These are phyloP conservation scores for Turritopsis dohrnii DNA, from an alignment of 30 jellyfish, hydroid and myxozoan genomes.

Conservation along the genomic window DNA sequence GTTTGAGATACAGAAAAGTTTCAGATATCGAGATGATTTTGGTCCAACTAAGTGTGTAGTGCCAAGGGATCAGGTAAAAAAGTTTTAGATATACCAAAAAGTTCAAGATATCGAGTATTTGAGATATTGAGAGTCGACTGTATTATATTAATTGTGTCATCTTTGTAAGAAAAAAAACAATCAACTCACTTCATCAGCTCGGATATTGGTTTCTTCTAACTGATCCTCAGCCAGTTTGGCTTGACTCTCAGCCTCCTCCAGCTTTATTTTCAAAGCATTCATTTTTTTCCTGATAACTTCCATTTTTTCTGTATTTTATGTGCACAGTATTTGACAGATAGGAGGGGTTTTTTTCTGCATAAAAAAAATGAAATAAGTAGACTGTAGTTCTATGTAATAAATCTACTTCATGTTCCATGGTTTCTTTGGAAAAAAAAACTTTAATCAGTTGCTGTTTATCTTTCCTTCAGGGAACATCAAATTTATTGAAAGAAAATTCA, in stretches of 20 bases:
- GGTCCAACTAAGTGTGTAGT: no score
- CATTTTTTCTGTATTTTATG: not conserved
- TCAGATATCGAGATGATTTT: no score
- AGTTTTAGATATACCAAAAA: no score
- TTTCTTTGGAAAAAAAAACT: not conserved
- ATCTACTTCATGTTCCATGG: not conserved
- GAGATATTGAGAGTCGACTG: no score
- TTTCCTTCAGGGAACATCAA: no score
- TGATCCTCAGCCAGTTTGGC: conserved; percentile 3
- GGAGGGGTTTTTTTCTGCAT: not conserved
- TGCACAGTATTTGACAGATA: not conserved
- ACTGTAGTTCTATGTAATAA: no score
- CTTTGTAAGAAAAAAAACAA: not conserved
- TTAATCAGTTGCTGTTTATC: no score
- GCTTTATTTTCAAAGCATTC: conserved; percentile 1
- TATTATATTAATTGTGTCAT: no score
- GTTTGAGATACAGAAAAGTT: no score
- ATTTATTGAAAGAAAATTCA: no score
- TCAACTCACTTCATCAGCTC: conserved; percentile 20
- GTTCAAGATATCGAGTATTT: not conserved
- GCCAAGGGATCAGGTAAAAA: no score
- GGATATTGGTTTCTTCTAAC: not conserved
- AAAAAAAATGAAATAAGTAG: not conserved
- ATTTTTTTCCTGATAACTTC: conserved; percentile 20
- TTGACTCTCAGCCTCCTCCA: conserved; percentile 13